Evolutionary conservation across 2,888 invertebrate species (phyloP), one percentile per base, ranked within the genome.

Genomic region (Hydriomena furcata): DNA sequence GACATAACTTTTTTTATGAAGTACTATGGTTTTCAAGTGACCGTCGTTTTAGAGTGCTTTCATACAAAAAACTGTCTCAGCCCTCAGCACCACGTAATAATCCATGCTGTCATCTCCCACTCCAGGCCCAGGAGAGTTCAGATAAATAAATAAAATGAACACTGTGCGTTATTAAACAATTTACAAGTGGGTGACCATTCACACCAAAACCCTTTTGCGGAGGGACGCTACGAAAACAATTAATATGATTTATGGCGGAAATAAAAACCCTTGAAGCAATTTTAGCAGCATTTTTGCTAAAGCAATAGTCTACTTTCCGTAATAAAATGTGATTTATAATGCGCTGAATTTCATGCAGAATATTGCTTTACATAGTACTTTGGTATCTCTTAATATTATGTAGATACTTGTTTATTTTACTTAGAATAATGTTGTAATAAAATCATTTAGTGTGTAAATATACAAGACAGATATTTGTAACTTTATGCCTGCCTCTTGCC

Each of bases 181-280:
- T 54, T 58, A 52, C 43, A 60, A 60, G 57, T 47, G 46, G 63
- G 62, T 61, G 60, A 51, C 61, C 55, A 58, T 58, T 61, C 55
- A 56, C 36, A 49, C 44, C 38, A 35, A 52, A 80, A 78, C 79
- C 80, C 79, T 80, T 80, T 69, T 60, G 52, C 57, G 60, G 61
- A 63, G 64, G 71, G 66, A 63, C 65, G 55, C 67, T 70, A 71
- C 75, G 72, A 82, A 82, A 82, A 83, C 83, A 85, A 87, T 87
- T 85, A 87, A 79, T 74, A 78, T 83, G 85, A 87, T 87, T 87
- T 83, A 86, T 80, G 76, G 72, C 62, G 66, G 77, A 82, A 81
- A 84, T 82, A 85, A 87, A 84, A 81, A 78, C 79, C 83, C 80
- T 81, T 79, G 76, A 77, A 76, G 74, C 80, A 73, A 77, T 84